phyloP scores from a whole-genome alignment of 2,888 invertebrate species.

The Perizoma affinitatum region DNA sequence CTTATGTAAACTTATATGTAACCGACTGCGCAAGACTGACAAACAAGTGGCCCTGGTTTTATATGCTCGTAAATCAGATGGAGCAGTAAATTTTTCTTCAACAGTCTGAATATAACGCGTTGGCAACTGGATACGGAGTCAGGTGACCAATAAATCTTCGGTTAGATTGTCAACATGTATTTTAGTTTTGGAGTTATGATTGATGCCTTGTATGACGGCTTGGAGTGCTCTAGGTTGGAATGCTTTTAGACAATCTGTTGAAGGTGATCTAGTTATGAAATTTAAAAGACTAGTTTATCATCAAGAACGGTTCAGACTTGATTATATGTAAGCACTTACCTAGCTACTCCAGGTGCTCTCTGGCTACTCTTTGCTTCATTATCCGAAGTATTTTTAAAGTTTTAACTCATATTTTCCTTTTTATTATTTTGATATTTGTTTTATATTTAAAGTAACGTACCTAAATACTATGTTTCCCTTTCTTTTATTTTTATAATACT shows the following conservation, averaged over 20 bases:
- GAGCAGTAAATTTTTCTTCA: slow-evolving; percentile 58
- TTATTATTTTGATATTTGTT: too few relatives aligned
- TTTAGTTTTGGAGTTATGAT: slow-evolving; percentile 39
- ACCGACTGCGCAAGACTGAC: slow-evolving; percentile 41
- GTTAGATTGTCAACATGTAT: slow-evolving; percentile 48
- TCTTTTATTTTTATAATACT: not conserved
- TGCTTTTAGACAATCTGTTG: slow-evolving; percentile 12
- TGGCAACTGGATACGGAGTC: slow-evolving; percentile 65
- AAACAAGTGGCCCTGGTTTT: slow-evolving; percentile 53
- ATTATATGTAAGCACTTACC: not conserved
- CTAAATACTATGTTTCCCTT: not conserved
- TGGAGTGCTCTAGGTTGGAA: slow-evolving; percentile 8
- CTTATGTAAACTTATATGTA: slow-evolving; percentile 25
- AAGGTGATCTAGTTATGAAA: slow-evolving; percentile 15
- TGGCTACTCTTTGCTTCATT: too few relatives aligned
- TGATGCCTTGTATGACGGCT: slow-evolving; percentile 30
- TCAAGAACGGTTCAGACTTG: not conserved
- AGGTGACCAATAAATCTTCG: slow-evolving; percentile 64
- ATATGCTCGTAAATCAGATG: slow-evolving; percentile 55
- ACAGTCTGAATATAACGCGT: slow-evolving; percentile 45
- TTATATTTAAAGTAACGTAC: too few relatives aligned
- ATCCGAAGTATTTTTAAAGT: too few relatives aligned
- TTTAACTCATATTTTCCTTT: too few relatives aligned
- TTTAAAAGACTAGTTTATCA: not conserved
- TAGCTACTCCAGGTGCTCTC: too few relatives aligned